These are phyloP conservation scores for Triplophysa dalaica DNA, from an alignment of 2,113 vertebrate species.

Conservation along the genomic window DNA sequence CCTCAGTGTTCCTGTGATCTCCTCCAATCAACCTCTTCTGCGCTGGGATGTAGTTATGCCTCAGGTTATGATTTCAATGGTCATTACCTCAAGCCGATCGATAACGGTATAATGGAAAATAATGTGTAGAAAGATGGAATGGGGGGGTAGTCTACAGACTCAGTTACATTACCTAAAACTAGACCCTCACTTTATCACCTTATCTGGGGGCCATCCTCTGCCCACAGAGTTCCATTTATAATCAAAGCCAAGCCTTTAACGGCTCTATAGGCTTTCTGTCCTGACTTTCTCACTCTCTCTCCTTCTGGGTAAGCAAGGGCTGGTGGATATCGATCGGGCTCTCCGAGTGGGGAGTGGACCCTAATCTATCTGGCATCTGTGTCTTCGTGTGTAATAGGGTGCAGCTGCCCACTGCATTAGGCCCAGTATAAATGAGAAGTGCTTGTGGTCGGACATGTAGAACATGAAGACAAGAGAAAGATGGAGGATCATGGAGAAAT, in stretches of 20 bases:
- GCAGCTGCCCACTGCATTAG: slow-evolving; percentile 27
- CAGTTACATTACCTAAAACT: slow-evolving; percentile 48
- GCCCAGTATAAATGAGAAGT: slow-evolving; percentile 12
- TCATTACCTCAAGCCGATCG: slow-evolving; percentile 59
- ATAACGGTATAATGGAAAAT: slow-evolving; percentile 66
- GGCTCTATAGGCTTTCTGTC: slow-evolving; percentile 65
- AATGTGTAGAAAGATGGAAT: slow-evolving; percentile 61
- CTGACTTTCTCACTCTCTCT: slow-evolving; percentile 51
- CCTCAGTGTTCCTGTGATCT: slow-evolving; percentile 9
- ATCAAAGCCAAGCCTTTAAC: slow-evolving; percentile 62
- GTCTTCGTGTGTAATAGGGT: not conserved
- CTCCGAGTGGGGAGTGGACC: slow-evolving; percentile 32
- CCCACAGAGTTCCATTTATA: slow-evolving; percentile 66
- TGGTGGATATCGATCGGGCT: slow-evolving; percentile 63
- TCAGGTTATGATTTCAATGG: slow-evolving; percentile 57
- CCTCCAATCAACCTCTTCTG: not conserved
- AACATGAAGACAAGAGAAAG: not conserved
- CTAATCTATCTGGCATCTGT: slow-evolving; percentile 26
- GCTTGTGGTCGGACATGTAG: not conserved
- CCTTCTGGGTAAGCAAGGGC: slow-evolving; percentile 44
- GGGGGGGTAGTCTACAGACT: slow-evolving; percentile 21
- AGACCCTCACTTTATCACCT: slow-evolving; percentile 56
- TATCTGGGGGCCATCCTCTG: slow-evolving; percentile 55
- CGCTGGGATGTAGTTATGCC: slow-evolving; percentile 14
- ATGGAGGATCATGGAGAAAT: not conserved